Conservation (phyloP, 2,888 invertebrate species). For the Ormyrus labotus region DNA sequence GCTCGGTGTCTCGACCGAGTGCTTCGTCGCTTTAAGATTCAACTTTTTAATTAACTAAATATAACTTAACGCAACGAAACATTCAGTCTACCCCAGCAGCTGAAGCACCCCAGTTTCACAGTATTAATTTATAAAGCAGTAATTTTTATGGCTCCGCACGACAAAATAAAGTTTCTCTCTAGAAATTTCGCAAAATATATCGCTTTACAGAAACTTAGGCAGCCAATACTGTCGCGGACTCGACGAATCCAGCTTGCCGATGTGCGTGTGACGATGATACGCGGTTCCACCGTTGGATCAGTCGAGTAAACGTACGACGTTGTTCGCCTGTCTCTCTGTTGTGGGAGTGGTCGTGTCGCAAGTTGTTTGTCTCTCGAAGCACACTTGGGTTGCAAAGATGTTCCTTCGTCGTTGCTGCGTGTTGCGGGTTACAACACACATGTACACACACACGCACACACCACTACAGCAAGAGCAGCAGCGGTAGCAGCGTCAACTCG, state of each 20-base stretch:
- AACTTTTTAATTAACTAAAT: constrained; percentile 8
- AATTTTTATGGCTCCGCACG: too few relatives aligned
- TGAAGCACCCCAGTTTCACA: too few relatives aligned
- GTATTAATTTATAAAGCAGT: too few relatives aligned
- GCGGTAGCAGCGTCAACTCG: not conserved
- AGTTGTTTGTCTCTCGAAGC: not conserved
- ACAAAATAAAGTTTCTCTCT: too few relatives aligned
- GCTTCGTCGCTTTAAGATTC: not conserved
- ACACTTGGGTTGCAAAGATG: not conserved
- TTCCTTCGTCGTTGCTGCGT: not conserved
- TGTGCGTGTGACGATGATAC: not conserved
- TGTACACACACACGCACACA: too few relatives aligned
- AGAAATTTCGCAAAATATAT: too few relatives aligned
- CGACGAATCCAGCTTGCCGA: constrained; percentile 10
- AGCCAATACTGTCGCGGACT: not conserved
- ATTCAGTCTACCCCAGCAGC: not conserved
- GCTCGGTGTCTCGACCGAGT: not conserved
- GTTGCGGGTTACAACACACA: too few relatives aligned
- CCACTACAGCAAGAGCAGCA: not conserved
- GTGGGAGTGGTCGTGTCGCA: constrained; percentile 8
- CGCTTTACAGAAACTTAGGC: too few relatives aligned
- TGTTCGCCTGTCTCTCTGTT: not conserved
- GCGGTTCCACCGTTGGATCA: constrained; percentile 39
- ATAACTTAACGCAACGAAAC: not conserved
- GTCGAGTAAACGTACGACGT: constrained; percentile 31